phyloP scores from a whole-genome alignment of 1,140 invertebrate genomes.

The Agraylea sexmaculata region DNA sequence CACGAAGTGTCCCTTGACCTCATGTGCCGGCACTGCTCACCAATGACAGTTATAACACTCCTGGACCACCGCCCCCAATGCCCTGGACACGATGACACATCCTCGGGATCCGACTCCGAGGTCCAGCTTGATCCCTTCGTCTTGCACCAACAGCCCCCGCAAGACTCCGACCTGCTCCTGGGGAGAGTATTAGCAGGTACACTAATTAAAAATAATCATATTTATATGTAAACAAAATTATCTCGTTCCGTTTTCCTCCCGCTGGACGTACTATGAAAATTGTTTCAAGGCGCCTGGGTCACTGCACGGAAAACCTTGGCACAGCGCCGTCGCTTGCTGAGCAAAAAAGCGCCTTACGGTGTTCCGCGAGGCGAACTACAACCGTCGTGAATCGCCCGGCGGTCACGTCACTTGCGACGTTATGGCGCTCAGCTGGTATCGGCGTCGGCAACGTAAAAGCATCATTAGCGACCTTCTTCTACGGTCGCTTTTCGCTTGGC shows the following conservation, averaged over 20 bases:
- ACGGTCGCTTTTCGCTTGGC: too few relatives aligned
- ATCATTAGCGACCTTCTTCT: too few relatives aligned
- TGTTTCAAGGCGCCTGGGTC: not conserved
- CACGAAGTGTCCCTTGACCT: too few relatives aligned
- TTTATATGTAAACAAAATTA: too few relatives aligned
- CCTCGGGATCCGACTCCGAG: slow-evolving; percentile 26
- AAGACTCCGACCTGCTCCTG: slow-evolving; percentile 42
- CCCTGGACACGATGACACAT: slow-evolving; percentile 22
- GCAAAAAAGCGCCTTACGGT: not conserved
- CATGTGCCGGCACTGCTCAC: too few relatives aligned
- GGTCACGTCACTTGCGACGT: slow-evolving; percentile 33
- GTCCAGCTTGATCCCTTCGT: slow-evolving; percentile 17
- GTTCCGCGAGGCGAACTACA: too few relatives aligned
- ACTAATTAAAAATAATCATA: slow-evolving; percentile 7
- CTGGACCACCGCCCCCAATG: not conserved
- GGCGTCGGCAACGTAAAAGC: slow-evolving; percentile 23
- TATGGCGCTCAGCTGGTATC: slow-evolving; percentile 32
- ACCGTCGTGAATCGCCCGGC: too few relatives aligned
- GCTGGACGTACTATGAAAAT: not conserved
- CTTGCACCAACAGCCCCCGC: slow-evolving; percentile 21
- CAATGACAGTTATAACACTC: too few relatives aligned
- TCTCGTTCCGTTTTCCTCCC: not conserved
- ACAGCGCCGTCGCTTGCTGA: not conserved
- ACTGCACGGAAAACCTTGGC: slow-evolving; percentile 1
- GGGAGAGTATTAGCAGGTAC: slow-evolving; percentile 46